A percentile compares a stretch with the other conserved stretches of the same genome.
Evolutionary conservation across 2,797 vertebrate species (phyloP).

Genomic region (Scomberomorus guttatus): DNA sequence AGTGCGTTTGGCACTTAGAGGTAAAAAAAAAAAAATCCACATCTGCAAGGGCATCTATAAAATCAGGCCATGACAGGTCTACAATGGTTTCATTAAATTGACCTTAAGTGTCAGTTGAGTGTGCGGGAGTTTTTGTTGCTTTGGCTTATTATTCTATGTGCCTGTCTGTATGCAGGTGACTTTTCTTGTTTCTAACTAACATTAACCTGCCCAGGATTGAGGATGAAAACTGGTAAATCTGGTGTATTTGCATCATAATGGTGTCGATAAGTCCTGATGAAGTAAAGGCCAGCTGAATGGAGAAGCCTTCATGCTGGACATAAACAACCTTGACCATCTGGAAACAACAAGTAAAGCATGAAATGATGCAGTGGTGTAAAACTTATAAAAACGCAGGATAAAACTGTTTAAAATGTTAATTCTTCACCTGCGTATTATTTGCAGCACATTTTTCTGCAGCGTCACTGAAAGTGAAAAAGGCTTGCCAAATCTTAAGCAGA

Average conservation of each 20-base stretch:
- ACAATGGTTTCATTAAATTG: too few species aligned
- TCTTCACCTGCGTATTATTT: conserved; percentile 4
- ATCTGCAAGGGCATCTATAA: conserved; percentile 32
- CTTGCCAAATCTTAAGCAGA: conserved; percentile 45
- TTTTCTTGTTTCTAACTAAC: too few species aligned
- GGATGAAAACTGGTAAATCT: not conserved
- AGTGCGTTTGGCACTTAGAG: conserved; percentile 2
- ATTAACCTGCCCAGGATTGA: not conserved
- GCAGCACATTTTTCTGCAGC: not conserved
- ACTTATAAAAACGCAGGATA: not conserved
- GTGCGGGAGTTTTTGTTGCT: too few species aligned
- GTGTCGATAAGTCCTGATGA: not conserved
- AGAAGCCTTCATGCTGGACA: not conserved
- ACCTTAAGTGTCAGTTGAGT: too few species aligned
- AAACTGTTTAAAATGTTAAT: not conserved
- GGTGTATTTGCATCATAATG: not conserved
- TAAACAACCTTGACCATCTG: not conserved
- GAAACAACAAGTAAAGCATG: conserved; percentile 6
- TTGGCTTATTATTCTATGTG: too few species aligned
- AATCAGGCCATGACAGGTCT: conserved; percentile 20
- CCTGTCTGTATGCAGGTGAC: too few species aligned
- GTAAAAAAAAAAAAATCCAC: not conserved
- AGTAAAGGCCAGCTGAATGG: not conserved
- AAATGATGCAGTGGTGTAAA: not conserved
- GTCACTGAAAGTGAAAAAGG: conserved; percentile 26